These are phyloP conservation scores for Aphelenchoides besseyi DNA, from an alignment of 1,140 invertebrate species.

Conservation along the genomic window DNA sequence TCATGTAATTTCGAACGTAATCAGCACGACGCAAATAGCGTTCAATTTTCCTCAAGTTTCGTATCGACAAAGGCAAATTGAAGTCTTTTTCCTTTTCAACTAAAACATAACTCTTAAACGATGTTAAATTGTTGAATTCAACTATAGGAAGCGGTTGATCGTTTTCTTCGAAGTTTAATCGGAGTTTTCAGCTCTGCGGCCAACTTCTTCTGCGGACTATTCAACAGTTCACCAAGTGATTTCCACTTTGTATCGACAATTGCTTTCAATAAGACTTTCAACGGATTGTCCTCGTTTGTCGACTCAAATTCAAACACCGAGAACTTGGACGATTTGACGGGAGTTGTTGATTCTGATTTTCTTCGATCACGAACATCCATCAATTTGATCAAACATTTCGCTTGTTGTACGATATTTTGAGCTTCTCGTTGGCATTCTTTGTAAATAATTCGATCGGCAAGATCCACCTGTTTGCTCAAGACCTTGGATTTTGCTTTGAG, in stretches of 20 bases:
- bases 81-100: background rate
- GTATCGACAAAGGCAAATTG: background rate
- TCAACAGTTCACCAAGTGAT: background rate
- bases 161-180: conserved; percentile 2
- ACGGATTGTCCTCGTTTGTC: conserved; percentile 13
- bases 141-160: background rate
- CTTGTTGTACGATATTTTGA: conserved; percentile 1
- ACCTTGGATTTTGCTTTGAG: conserved; percentile 5
- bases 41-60: conserved; percentile 5
- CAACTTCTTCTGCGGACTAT: background rate
- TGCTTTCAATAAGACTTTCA: conserved; percentile 5
- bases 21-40: conserved; percentile 3
- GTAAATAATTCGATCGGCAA: background rate
- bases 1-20: background rate
- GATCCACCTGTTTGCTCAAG: background rate
- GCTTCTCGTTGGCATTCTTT: conserved; percentile 6
- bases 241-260: conserved; percentile 11
- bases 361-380: conserved; percentile 11
- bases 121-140: no score
- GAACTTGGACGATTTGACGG: background rate
- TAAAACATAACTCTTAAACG: no score
- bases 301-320: background rate
- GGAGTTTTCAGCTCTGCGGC: background rate
- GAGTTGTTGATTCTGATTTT: background rate
- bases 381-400: conserved; percentile 16